Evolutionary conservation across 1,140 invertebrate genomes (phyloP).

Genomic region (Batillaria attramentaria): DNA sequence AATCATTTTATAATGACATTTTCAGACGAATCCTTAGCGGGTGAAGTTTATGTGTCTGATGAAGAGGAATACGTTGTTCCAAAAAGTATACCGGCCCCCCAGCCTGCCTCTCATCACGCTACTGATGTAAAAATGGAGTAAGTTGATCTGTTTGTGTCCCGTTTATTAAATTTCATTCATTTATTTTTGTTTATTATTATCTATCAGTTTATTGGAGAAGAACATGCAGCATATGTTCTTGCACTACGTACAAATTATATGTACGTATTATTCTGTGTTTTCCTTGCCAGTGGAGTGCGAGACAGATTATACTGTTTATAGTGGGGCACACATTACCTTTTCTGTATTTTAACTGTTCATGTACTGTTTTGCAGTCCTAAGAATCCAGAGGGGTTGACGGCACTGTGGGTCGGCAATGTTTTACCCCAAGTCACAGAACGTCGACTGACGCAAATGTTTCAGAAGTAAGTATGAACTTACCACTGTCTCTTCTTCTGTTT

Average conservation of each 20-base stretch:
- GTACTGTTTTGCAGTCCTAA: slow-evolving; percentile 66
- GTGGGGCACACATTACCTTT: too few species aligned
- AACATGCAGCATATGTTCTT: not conserved
- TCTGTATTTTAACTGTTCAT: too few species aligned
- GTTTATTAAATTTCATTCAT: not conserved
- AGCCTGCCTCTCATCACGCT: slow-evolving; percentile 32
- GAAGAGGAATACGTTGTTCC: slow-evolving; percentile 65
- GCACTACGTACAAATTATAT: too few species aligned
- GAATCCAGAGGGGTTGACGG: slow-evolving; percentile 74
- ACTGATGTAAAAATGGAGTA: slow-evolving; percentile 71
- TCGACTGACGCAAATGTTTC: slow-evolving; percentile 72
- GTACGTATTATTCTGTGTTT: too few species aligned
- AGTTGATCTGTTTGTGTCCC: slow-evolving; percentile 46
- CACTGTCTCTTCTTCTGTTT: not conserved
- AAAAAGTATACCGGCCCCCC: slow-evolving; percentile 37
- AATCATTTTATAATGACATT: too few species aligned
- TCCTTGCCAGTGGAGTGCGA: too few species aligned
- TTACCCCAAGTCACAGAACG: slow-evolving; percentile 73
- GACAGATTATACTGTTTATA: too few species aligned
- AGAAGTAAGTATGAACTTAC: slow-evolving; percentile 72
- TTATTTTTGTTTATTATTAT: not conserved
- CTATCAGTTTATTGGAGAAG: not conserved
- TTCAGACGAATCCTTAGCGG: slow-evolving; percentile 59
- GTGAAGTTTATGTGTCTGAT: slow-evolving; percentile 71
- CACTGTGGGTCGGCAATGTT: slow-evolving; percentile 76